Evolutionary conservation across 2,113 vertebrate species (phyloP), one percentile per base, ranked within the genome.

Genomic region (Paramormyrops kingsleyae): DNA sequence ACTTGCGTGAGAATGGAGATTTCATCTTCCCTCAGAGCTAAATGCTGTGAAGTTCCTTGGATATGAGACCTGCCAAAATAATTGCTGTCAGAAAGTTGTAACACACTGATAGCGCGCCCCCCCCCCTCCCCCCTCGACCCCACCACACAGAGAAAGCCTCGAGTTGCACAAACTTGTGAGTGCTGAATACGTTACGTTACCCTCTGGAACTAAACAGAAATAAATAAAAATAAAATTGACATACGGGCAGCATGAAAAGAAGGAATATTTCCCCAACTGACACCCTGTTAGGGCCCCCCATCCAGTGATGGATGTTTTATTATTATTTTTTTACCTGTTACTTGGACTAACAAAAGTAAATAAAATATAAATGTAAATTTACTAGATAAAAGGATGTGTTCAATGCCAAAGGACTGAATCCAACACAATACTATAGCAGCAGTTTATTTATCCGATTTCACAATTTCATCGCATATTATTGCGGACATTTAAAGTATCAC

Each of bases 31-130:
- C 50, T 89, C 46, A 89, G 39, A 89, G 47, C n/a, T 80, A 77
- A 77, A 88, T 50, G 46, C 62, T 17, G 70, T 89, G 88, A 80
- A 89, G 66, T 50, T 89, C 35, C n/a, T 39, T 31, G 88, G 42
- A 49, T 87, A 87, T 35, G 85, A 87, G 50, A 56, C 27, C 50
- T 56, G 50, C 85, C 85, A 53, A 52, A 53, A 83, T 89, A 89
- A 89, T 89, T 83, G 88, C 70, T 83, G 49, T 89, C 88, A 84
- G 53, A 85, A 89, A 85, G 52, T 89, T 85, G 39, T 85, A 84
- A 62, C 21, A 62, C 39, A 21, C 80, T 42, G 39, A 89, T 80
- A 89, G 52, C 10, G 1, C 50, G 21, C 74, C 44, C 66, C 46
- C 6, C 47, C 47, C 10, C 47, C 47, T 2, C 7, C 47, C 47